Evolutionary conservation across 2,797 vertebrate genomes (phyloP), one percentile per base, ranked within the genome.

Genomic region (Sebastes reedi): DNA sequence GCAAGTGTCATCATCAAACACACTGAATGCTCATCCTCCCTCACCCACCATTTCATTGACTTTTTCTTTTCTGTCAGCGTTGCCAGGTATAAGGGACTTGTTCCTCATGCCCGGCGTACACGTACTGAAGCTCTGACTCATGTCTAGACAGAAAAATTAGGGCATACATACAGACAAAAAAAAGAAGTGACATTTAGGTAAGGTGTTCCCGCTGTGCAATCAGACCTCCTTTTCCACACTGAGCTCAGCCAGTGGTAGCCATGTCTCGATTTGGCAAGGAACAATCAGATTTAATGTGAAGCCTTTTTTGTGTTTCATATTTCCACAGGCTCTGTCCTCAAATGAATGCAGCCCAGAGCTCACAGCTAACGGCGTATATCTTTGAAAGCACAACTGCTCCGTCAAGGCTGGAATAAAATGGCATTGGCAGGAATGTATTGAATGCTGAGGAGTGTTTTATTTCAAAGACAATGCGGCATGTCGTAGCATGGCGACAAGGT

Each of bases 161-260:
- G 66, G 71, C 89, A 78, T 73, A 77, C 80, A 82, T 60, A 84
- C 80, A 80, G 77, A 84, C 74, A 83, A 56, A 77, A 65, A 71
- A 39, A 20, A 52, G 62, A 14, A 3, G 67, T 87, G 88, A 87
- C 90, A 88, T 92, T 79, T 87, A 83, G 58, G 69, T 56, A 78
- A 83, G 75, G 75, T 84, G 83, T 82, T 90, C 93, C 79, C 16
- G 87, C 92, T 93, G 92, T 85, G 91, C 91, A 95, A 94, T 94
- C 92, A 94, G 86, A 78, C 61, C 73, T 89, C 81, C 79, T 92
- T 92, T 92, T 86, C 86, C 77, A 80, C 84, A 80, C 69, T 36
- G 85, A 81, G 85, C 89, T 71, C 80, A 75, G 92, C 75, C 85
- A 84, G 83, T 54, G 80, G 82, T 67, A 50, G 77, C 82, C 68